Base-by-base conservation (phyloP, 2,797 vertebrate species). In the Rhinophrynus dorsalis region DNA sequence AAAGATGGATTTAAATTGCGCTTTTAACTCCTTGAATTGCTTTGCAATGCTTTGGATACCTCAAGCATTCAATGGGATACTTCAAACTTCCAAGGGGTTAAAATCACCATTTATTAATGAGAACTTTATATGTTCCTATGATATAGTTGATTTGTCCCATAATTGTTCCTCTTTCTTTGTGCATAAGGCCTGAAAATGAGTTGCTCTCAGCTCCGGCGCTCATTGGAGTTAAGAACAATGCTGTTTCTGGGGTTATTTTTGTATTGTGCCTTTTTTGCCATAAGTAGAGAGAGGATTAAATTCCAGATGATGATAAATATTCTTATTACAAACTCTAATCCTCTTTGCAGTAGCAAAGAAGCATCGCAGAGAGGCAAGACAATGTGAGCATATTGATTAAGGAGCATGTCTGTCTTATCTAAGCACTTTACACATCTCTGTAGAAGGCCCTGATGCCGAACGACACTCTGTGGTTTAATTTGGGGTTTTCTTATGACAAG, bases 301-400 rank as follows among this genome's bases (percentile, higher is more conserved):
- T 27, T 77, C 78, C 78, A 75, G 61, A 62, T 83, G 71, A 66
- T 65, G 69, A 74, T 76, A 79, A 81, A 80, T 83, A 80, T 83
- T 78, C 79, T 67, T 58, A 67, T 75, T 77, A 55, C 50, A 55
- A 58, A 78, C 59, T 55, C 33, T 85, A 86, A 87, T 89, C 84
- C 78, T 84, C 84, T 88, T 84, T 84, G 67, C 65, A 77, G 76
- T 56, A 72, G 69, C 57, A 78, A 74, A 79, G 50, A 79, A 74
- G 71, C 75, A 72, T 76, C 68, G 30, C 13, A 61, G 63, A 54
- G 62, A 38, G 56, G 68, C 9, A 48, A 1, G 2, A 23, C 55
- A 30, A 79, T 45, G 68, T 75, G 77, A 44, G 85, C 83, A 86
- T 90, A 90, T 92, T 91, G 90, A 88, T 89, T 83, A 84, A 82